Evolutionary conservation across 35 echinoderm and acorn worm genomes (phyloP), one percentile per base, ranked within the genome.

Genomic region (Holothuria glaberrima): DNA sequence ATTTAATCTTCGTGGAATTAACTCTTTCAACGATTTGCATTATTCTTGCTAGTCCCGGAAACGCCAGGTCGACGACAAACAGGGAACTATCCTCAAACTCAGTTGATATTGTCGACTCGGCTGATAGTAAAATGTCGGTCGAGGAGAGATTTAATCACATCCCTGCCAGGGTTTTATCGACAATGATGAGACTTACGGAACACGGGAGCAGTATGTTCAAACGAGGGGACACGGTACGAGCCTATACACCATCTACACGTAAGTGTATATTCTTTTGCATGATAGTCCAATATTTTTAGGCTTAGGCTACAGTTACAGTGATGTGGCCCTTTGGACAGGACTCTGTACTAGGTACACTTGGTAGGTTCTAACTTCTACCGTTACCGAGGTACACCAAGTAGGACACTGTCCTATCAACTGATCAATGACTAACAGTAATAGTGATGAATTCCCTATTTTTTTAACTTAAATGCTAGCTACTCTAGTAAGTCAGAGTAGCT

Each of bases 111-210:
- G 74, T 48, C 24, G 44, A 78, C 0, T 41, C 44, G 26, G 22
- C 17, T 9, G 71, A 75, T 12, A 52, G 19, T 27, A 50, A 48
- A 52, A 6, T 26, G 20, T 78, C 74, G 9, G 26, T 48, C 20
- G 74, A 78, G 41, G 74, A 78, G 41, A 78, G 74, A 48, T 78
- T 78, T 48, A 78, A 78, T 78, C 74, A 78, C 18, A 78, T 78
- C 38, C 74, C 74, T 27, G 38, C 74, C 14, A 78, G 74, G 21
- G 74, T 78, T 7, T 13, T 78, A 45, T 78, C 74, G 12, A 78
- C 74, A 9, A 78, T 78, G 74, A 78, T 78, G 12, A 78, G 74
- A 78, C 41, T 78, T 6, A 78, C 74, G 21, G 74, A 78, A 10
- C 44, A 48, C 24, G 74, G 38, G 6, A 41, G 21, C 24, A 48